Percentiles rank a stretch among this genome's conserved stretches.
phyloP scores from a whole-genome alignment of 2,888 invertebrate genomes.

The Aspidapion aeneum region DNA sequence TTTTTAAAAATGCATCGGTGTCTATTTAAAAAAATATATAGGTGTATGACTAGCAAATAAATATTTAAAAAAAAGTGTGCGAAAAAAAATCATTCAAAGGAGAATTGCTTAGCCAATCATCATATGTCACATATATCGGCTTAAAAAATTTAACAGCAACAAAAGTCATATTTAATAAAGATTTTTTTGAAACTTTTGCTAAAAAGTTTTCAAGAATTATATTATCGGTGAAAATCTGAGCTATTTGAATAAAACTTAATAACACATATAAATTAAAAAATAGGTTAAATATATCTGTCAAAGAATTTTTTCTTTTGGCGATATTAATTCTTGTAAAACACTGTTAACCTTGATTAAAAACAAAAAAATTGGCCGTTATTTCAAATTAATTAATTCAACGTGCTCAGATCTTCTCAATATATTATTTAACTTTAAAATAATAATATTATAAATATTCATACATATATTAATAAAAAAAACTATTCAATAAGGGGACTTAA shows the following conservation, averaged over 20 bases:
- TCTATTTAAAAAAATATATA: conserved; percentile 29
- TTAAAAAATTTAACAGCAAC: neutral
- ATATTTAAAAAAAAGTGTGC: conserved; percentile 24
- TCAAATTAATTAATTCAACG: no score
- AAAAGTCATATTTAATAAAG: neutral
- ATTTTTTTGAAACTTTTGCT: neutral
- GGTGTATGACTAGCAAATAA: conserved; percentile 30
- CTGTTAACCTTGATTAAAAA: no score
- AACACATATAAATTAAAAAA: neutral
- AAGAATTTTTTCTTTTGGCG: no score
- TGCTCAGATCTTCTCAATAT: no score
- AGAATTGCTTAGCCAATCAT: conserved; percentile 56
- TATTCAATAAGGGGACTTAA: conserved; percentile 42
- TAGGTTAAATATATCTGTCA: no score
- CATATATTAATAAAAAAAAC: neutral
- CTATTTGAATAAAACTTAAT: neutral
- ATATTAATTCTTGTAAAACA: no score
- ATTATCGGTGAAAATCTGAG: neutral
- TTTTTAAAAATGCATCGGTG: conserved; percentile 25
- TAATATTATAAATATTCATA: no score
- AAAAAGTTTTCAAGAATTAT: neutral
- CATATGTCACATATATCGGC: conserved; percentile 27
- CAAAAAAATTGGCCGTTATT: no score
- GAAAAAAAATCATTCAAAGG: conserved; percentile 35
- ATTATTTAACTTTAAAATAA: no score